A percentile compares a stretch with the other conserved stretches of the same genome.
These are phyloP conservation scores for Brevimyrus niger DNA, from an alignment of 2,113 vertebrate genomes.

Conservation along the genomic window DNA sequence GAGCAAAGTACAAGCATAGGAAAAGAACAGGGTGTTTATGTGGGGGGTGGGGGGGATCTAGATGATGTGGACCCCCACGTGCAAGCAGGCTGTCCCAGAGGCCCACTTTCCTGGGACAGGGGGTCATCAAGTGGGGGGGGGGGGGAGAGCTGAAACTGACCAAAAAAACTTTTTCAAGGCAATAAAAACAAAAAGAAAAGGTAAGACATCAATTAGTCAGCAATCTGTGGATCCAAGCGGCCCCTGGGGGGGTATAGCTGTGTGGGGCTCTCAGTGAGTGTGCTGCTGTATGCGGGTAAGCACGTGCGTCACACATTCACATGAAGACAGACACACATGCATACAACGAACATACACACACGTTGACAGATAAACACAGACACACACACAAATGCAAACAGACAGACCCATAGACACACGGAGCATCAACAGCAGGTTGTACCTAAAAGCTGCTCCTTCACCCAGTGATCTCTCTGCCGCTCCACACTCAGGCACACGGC, in stretches of 20 bases:
- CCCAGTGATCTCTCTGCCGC: not conserved
- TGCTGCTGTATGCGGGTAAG: no score
- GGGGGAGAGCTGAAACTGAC: not conserved
- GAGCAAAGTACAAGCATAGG: not conserved
- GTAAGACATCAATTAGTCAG: slow-evolving; percentile 18
- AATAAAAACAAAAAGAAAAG: not conserved
- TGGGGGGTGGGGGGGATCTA: not conserved
- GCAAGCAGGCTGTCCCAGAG: not conserved
- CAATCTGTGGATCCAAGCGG: not conserved
- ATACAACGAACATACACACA: no score
- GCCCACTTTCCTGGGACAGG: not conserved
- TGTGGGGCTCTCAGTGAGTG: not conserved
- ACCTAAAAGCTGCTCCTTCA: not conserved
- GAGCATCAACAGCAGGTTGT: slow-evolving; percentile 26
- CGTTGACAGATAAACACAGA: no score
- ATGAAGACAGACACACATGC: no score
- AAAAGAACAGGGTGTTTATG: not conserved
- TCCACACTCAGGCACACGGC: not conserved
- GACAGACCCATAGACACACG: not conserved
- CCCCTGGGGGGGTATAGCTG: not conserved
- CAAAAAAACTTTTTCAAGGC: not conserved
- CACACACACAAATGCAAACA: no score
- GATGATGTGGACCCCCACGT: not conserved
- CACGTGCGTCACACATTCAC: no score
- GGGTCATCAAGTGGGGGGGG: not conserved